These are phyloP conservation scores for Acanthacorydalis orientalis DNA, from an alignment of 2,888 invertebrate genomes.

Conservation along the genomic window DNA sequence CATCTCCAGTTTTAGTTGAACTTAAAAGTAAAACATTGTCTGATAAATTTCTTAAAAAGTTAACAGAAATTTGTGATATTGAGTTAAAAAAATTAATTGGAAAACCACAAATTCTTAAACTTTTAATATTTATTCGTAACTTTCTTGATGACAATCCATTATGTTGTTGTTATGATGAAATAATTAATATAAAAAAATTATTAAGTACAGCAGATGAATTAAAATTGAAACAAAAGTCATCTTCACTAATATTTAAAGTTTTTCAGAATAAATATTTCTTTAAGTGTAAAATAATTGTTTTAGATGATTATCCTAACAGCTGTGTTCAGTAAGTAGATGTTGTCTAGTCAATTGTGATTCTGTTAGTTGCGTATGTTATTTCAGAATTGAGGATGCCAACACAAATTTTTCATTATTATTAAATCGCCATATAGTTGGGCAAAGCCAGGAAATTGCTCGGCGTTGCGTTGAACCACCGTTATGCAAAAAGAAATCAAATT, in stretches of 20 bases:
- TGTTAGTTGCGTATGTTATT: constrained; percentile 10
- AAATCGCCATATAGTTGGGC: constrained; percentile 40
- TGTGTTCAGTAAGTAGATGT: constrained; percentile 28
- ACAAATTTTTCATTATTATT: constrained; percentile 49
- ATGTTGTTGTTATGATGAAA: constrained; percentile 56
- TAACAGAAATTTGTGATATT: constrained; percentile 43
- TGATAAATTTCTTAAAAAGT: constrained; percentile 39
- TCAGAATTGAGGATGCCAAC: constrained; percentile 37
- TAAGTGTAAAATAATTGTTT: constrained; percentile 38
- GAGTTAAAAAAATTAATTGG: constrained; percentile 38
- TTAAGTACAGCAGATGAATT: constrained; percentile 34
- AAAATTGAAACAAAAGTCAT: constrained; percentile 48
- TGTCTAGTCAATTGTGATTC: background rate
- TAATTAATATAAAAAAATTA: constrained; percentile 37
- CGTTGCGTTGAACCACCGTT: constrained; percentile 51
- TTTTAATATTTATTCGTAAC: constrained; percentile 40
- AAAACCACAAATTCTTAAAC: constrained; percentile 39
- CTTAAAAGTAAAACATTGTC: constrained; percentile 52
- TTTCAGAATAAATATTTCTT: constrained; percentile 41
- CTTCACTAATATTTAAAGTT: constrained; percentile 37
- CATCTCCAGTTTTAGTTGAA: constrained; percentile 39
- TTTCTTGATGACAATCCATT: constrained; percentile 54
- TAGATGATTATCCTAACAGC: constrained; percentile 43
- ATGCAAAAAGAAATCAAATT: constrained; percentile 33
- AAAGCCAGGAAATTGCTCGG: constrained; percentile 49